Conservation (phyloP, 2,113 vertebrate species). For the Cheilinus undulatus region DNA sequence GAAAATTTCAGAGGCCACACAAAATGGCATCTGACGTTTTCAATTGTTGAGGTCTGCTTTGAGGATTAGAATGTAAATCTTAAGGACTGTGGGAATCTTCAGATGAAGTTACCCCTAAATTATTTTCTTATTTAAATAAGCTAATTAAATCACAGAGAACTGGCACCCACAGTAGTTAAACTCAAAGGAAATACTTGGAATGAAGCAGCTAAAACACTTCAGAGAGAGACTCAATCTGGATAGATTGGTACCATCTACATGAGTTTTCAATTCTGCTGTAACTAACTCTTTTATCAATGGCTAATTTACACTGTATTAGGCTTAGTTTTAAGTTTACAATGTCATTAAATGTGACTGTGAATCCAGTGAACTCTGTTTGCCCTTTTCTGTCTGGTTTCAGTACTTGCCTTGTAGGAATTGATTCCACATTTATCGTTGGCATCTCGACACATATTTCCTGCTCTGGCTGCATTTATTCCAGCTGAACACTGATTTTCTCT, state of each 20-base stretch:
- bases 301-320: constrained; percentile 25
- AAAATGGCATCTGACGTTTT: constrained; percentile 31
- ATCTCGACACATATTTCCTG: constrained; percentile 82
- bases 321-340: constrained; percentile 30
- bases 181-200: constrained; percentile 20
- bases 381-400: constrained; percentile 36
- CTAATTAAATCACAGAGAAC: constrained; percentile 53
- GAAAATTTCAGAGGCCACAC: constrained; percentile 37
- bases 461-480: constrained; percentile 87
- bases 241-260: not conserved
- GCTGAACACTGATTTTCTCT: constrained; percentile 89
- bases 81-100: constrained; percentile 40
- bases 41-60: constrained; percentile 24
- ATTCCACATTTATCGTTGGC: constrained; percentile 82
- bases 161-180: constrained; percentile 33
- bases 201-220: constrained; percentile 5
- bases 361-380: constrained; percentile 41
- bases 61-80: constrained; percentile 26
- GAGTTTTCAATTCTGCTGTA: constrained; percentile 31
- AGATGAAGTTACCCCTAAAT: constrained; percentile 27
- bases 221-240: not conserved
- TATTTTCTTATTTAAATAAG: constrained; percentile 64
- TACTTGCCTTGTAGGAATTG: constrained; percentile 88
- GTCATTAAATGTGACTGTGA: constrained; percentile 33
- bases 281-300: constrained; percentile 31